Evolutionary conservation across 2,888 invertebrate species (phyloP).

Genomic region (Tetramorium bicarinatum): DNA sequence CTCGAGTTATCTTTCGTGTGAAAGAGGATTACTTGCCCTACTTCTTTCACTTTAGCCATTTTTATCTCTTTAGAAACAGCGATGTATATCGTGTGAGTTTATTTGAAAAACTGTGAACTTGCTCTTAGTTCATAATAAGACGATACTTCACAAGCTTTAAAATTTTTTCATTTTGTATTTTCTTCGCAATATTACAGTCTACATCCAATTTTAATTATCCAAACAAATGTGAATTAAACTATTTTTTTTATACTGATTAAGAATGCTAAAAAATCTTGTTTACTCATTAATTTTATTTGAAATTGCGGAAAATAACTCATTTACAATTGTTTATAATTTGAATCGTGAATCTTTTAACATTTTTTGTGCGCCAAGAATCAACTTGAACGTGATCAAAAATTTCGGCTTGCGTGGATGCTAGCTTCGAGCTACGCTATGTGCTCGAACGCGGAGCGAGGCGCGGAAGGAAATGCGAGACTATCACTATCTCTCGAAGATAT

Average conservation of each 20-base stretch:
- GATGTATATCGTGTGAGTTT: constrained; percentile 19
- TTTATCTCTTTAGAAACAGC: constrained; percentile 43
- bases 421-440: not conserved
- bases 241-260: not conserved
- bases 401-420: not conserved
- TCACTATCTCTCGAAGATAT: constrained; percentile 69
- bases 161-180: not conserved
- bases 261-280: not conserved
- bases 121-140: not conserved
- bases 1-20: constrained; percentile 51
- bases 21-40: constrained; percentile 50
- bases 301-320: not conserved
- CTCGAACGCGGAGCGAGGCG: constrained; percentile 2
- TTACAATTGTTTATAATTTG: not conserved
- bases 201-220: not conserved
- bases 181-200: not conserved
- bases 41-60: constrained; percentile 38
- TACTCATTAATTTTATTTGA: not conserved
- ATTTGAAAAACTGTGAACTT: constrained; percentile 22
- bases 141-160: not conserved
- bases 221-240: not conserved
- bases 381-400: not conserved
- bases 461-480: constrained; percentile 46
- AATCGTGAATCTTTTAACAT: not conserved
- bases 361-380: not conserved